phyloP scores from a whole-genome alignment of 2,797 vertebrate species.

The Cuniculus paca region DNA sequence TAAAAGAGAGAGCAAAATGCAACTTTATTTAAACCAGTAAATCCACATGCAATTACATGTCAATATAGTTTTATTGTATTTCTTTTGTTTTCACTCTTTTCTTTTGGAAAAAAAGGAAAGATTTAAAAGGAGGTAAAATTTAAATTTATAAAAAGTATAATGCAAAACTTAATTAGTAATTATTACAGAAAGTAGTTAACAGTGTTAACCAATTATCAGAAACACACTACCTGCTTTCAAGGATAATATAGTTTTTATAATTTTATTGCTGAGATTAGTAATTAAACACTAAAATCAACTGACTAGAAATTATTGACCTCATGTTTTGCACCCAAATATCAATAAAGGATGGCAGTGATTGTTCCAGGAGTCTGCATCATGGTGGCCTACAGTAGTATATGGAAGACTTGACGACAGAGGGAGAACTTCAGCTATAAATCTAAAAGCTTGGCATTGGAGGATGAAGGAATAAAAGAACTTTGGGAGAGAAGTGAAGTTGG shows the following conservation, averaged over 20 bases:
- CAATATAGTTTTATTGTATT: conserved; percentile 10
- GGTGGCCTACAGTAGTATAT: neutral
- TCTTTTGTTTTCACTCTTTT: conserved; percentile 1
- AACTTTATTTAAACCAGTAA: neutral
- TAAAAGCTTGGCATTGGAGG: neutral
- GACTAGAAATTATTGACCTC: conserved; percentile 34
- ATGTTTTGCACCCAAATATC: neutral
- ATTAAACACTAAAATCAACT: conserved; percentile 49
- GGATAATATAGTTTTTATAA: conserved; percentile 50
- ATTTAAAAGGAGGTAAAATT: conserved; percentile 1
- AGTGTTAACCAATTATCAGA: conserved; percentile 33
- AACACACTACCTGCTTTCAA: neutral
- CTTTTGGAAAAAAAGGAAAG: neutral
- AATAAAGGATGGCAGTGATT: conserved; percentile 24
- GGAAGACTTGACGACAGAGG: neutral
- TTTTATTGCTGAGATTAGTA: conserved; percentile 49
- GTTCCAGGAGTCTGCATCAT: neutral
- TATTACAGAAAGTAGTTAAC: conserved; percentile 30
- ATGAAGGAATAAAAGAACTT: neutral
- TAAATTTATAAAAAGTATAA: conserved; percentile 57
- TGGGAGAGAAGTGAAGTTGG: neutral
- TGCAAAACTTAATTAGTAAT: conserved; percentile 28
- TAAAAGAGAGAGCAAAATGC: neutral
- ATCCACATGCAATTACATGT: neutral
- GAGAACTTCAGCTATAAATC: neutral